Base-by-base conservation (phyloP, 2,888 invertebrate species). In the Ctenicera cuprea region DNA sequence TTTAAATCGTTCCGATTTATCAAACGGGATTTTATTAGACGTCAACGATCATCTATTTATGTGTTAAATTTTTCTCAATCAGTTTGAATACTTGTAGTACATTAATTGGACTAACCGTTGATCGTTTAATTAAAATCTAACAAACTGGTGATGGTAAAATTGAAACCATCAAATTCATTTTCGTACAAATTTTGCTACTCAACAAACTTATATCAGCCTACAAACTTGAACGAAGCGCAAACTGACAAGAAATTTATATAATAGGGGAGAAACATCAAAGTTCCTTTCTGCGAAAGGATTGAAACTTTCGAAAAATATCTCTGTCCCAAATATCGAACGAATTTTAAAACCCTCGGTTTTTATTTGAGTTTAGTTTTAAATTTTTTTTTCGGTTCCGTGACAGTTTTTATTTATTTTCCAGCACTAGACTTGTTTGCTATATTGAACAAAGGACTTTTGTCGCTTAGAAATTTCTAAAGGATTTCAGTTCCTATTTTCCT, bases 1-100 rank as follows among this genome's bases (percentile, higher is more conserved):
- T 20, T 43, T 63, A 45, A 63, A 48, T 63, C n/a, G 30, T 43
- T 45, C 30, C 26, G 14, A 26, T 63, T 63, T 45, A 63, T 63
- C 63, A 45, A 63, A 30, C 26, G 30, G 63, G 43, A 63, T 22
- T 62, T 41, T 12, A 62, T 30, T 30, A 30, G 33, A 37, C 7
- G 57, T 57, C n/a, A 57, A 57, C 16, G 57, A 37, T 16, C 37
- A 37, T n/a, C 57, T 14, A 18, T 11, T 57, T 37, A 57, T 16
- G 14, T 30, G 52, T 26, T 14, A 22, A n/a, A 30, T 52, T 52
- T 52, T 52, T 52, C 52, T 52, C 3, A 57, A 57, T 37, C 30
- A 57, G 8, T 11, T 12, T 16, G 33, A 37, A 37, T 37, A 20
- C 33, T 12, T 30, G 30, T 37, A 16, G 2, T 16, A n/a, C 33